A percentile compares a stretch with the other conserved stretches of the same genome.
These are phyloP conservation scores for Anolis carolinensis DNA, from an alignment of 2,113 vertebrate species.

Conservation along the genomic window DNA sequence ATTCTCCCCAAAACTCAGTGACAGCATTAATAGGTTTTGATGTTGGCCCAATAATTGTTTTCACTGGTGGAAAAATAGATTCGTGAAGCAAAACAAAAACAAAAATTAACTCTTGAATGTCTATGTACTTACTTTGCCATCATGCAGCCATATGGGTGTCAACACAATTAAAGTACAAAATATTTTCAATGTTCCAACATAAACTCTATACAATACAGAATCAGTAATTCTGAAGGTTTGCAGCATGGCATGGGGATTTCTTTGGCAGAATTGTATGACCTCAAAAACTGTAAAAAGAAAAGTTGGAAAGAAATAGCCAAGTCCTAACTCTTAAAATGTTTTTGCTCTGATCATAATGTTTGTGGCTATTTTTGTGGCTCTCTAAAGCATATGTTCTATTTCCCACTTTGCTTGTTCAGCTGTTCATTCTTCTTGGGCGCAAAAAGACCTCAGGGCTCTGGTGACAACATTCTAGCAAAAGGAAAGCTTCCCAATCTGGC, in stretches of 20 bases:
- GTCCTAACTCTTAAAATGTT: neutral
- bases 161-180: neutral
- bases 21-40: neutral
- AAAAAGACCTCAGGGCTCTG: neutral
- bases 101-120: neutral
- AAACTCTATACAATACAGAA: neutral
- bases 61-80: neutral
- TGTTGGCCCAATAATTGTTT: conserved; percentile 24
- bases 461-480: neutral
- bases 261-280: neutral
- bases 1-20: neutral
- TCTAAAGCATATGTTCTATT: neutral
- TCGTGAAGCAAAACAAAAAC: neutral
- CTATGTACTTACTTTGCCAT: neutral
- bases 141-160: neutral
- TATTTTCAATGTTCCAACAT: neutral
- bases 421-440: neutral
- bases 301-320: neutral
- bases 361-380: neutral
- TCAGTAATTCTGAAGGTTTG: no score
- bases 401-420: neutral
- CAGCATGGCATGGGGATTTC: no score
- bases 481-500: neutral
- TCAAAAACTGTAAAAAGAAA: neutral
- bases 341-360: neutral